Percentiles rank a stretch among this genome's conserved stretches.
Conservation (phyloP, 2,888 invertebrate genomes). For the Napeogenes inachia region DNA sequence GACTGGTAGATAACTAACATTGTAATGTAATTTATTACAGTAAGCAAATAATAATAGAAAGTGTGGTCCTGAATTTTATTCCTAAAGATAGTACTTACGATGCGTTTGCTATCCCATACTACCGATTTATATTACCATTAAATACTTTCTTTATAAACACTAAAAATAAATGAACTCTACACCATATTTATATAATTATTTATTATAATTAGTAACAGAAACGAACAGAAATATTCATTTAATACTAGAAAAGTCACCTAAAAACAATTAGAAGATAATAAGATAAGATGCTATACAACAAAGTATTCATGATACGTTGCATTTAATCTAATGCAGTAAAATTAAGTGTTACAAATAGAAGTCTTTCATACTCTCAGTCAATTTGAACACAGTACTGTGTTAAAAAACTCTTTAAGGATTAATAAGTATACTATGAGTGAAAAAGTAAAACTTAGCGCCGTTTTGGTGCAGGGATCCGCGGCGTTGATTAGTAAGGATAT, state of each 20-base stretch:
- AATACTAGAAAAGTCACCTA: background rate
- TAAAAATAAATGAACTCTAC: too few species aligned
- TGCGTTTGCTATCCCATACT: too few species aligned
- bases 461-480: slow-evolving; percentile 46
- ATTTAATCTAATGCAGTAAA: background rate
- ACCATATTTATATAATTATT: too few species aligned
- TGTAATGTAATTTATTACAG: too few species aligned
- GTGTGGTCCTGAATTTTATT: too few species aligned
- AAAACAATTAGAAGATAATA: background rate
- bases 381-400: background rate
- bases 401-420: background rate
- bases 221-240: background rate
- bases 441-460: slow-evolving; percentile 43
- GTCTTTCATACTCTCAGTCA: background rate
- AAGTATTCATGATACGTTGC: background rate
- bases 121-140: too few species aligned
- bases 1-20: slow-evolving; percentile 18
- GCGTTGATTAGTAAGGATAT: slow-evolving; percentile 42
- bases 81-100: too few species aligned
- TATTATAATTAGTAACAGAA: background rate
- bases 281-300: background rate
- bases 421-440: slow-evolving; percentile 35
- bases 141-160: background rate
- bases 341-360: background rate
- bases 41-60: too few species aligned